phyloP scores from a whole-genome alignment of 2,113 vertebrate genomes.

The Lagopus leucura region DNA sequence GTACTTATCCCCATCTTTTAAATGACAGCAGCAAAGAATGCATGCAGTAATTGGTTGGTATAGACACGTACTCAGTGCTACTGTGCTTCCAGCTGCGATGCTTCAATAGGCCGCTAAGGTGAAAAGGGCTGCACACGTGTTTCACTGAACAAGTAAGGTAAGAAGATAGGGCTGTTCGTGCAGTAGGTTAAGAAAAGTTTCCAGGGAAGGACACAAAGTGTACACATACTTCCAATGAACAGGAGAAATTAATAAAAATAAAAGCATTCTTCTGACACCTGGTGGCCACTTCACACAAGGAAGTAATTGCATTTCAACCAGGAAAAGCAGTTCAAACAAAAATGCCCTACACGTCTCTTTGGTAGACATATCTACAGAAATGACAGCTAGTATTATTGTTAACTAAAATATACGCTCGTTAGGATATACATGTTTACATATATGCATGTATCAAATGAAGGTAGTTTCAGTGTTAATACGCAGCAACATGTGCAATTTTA shows the following conservation, averaged over 20 bases:
- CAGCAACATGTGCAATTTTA: not conserved
- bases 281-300: slow-evolving; percentile 75
- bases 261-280: slow-evolving; percentile 85
- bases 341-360: not conserved
- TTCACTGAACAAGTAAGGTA: not conserved
- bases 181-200: slow-evolving; percentile 43
- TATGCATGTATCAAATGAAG: not conserved
- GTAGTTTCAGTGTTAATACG: not conserved
- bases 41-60: not conserved
- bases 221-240: not conserved
- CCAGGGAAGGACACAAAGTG: not conserved
- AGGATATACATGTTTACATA: not conserved
- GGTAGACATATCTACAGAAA: not conserved
- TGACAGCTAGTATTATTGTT: not conserved
- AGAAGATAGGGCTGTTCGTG: not conserved
- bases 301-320: not conserved
- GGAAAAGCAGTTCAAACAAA: not conserved
- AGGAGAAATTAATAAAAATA: slow-evolving; percentile 49
- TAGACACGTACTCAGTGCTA: not conserved
- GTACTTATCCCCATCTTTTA: not conserved
- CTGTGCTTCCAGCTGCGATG: not conserved
- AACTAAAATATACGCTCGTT: not conserved
- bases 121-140: not conserved
- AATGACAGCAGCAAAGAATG: not conserved
- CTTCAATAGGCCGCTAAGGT: not conserved